Evolutionary conservation across 53 echinoderm and acorn worm genomes (phyloP).

Genomic region (Paracentrotus lividus): DNA sequence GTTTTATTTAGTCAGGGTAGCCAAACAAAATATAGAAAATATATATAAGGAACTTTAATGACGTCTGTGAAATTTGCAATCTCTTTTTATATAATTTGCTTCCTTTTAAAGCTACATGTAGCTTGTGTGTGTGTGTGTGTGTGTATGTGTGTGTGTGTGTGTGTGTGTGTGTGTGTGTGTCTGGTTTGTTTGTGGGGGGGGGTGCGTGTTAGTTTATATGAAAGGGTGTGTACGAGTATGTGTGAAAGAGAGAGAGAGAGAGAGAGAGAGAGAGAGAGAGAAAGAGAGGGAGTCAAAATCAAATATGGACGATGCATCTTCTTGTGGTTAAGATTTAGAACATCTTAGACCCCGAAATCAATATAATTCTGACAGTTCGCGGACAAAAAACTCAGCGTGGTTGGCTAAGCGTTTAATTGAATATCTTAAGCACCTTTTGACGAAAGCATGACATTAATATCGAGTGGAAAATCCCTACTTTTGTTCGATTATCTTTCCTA

Average conservation of each 20-base stretch:
- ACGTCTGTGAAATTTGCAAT: too few relatives aligned
- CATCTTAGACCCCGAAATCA: not conserved
- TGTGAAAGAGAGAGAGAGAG: not conserved
- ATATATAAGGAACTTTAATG: too few relatives aligned
- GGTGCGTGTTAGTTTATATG: too few relatives aligned
- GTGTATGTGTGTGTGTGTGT: too few relatives aligned
- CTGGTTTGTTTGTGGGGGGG: too few relatives aligned
- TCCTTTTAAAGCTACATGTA: too few relatives aligned
- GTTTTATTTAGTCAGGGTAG: too few relatives aligned
- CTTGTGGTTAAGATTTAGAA: not conserved
- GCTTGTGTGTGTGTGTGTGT: too few relatives aligned
- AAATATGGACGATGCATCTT: not conserved
- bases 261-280: not conserved
- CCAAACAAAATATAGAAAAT: too few relatives aligned
- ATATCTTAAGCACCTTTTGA: not conserved
- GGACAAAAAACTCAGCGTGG: constrained; percentile 7
- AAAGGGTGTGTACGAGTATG: not conserved
- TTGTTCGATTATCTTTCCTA: not conserved
- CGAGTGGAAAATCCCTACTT: not conserved
- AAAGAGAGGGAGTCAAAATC: too few relatives aligned
- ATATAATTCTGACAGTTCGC: not conserved
- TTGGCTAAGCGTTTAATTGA: not conserved
- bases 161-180: too few relatives aligned
- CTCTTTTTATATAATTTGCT: too few relatives aligned
- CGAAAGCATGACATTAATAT: not conserved